Conservation (phyloP, 2,797 vertebrate genomes). For the Carduelis carduelis region DNA sequence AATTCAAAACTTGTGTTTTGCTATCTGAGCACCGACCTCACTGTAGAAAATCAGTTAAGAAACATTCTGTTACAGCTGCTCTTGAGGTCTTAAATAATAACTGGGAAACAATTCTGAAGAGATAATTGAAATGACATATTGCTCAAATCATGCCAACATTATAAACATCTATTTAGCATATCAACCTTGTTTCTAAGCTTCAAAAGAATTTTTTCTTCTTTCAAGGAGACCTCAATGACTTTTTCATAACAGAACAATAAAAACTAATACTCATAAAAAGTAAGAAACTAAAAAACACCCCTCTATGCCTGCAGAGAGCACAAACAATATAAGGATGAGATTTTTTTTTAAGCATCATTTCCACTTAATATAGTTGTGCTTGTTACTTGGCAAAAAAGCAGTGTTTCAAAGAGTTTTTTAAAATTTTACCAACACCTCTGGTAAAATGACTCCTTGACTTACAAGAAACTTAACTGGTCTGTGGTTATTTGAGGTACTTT, state of each 20-base stretch:
- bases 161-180: constrained; percentile 16
- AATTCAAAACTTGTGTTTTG: not conserved
- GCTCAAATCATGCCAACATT: not conserved
- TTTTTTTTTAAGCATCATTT: not conserved
- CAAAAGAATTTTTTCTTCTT: not conserved
- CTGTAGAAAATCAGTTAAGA: not conserved
- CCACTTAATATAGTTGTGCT: not conserved
- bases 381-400: not conserved
- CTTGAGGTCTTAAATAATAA: constrained; percentile 21
- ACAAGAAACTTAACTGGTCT: not conserved
- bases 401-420: not conserved
- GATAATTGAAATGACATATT: constrained; percentile 36
- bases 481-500: not conserved
- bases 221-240: not conserved
- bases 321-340: not conserved
- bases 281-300: not conserved
- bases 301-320: not conserved
- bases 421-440: not conserved
- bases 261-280: not conserved
- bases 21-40: not conserved
- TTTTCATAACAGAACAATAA: not conserved
- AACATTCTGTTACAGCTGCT: not conserved
- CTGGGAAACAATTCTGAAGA: not conserved
- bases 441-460: not conserved
- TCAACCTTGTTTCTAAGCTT: not conserved